Evolutionary conservation across 2,888 invertebrate genomes (phyloP), one percentile per base, ranked within the genome.

Genomic region (Drosophila maculinotata): DNA sequence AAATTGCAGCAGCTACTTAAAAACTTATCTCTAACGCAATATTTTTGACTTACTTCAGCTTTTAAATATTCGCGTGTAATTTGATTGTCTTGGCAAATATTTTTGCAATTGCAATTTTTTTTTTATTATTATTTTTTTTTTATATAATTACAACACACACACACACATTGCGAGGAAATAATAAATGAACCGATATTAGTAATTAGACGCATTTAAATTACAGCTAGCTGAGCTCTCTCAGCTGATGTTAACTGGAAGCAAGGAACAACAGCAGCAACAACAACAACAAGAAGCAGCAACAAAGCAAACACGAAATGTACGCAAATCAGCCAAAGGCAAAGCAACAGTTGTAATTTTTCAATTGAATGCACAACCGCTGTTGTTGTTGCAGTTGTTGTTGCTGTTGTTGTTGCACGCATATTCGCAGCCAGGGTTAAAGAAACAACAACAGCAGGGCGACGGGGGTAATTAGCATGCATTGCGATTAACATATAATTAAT

Each of bases 401-500:
- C 33, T 64, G 38, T 52, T 57, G 39, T 53, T 56, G 38, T 51
- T 60, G 81, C 84, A 85, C 84, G 84, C 89, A 85, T 70, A 84
- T 86, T 82, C 58, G 66, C 66, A 84, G 67, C 84, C 84, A 87
- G 85, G 89, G 88, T 84, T 83, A 76, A 64, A 72, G 54, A 54
- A 72, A 36, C 48, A 58, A 51, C 28, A 49, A 33, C 44, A 53
- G 7, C 28, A 26, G 33, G 59, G 60, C 47, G 53, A 70, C 33
- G 62, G 59, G 83, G 69, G 54, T 85, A 88, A 88, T 85, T 87
- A 85, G 89, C 89, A 88, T 88, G 89, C 85, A 79, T 47, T 73
- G 79, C 87, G 89, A 85, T 85, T 85, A 85, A 88, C 89, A 88
- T 85, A 88, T 88, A 85, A 88, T 85, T 85, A 85, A 85, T 88